These are phyloP conservation scores for Silurus aristotelis DNA, from an alignment of 2,797 vertebrate species.

Conservation along the genomic window DNA sequence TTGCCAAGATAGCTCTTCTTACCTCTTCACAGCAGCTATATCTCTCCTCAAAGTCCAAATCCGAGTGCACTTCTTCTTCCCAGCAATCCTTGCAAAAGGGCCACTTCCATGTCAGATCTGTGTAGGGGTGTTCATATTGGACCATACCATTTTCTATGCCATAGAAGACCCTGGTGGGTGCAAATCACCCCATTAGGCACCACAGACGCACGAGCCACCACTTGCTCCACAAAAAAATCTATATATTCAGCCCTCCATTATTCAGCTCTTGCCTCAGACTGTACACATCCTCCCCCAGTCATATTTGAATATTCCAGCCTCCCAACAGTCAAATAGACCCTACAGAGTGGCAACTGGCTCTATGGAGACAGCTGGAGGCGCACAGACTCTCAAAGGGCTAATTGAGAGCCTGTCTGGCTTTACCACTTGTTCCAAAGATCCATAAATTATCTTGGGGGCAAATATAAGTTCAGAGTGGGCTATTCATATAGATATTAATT, in stretches of 20 bases:
- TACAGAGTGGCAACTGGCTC: conserved; percentile 58
- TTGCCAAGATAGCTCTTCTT: conserved; percentile 65
- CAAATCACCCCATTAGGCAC: conserved; percentile 54
- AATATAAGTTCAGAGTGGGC: conserved; percentile 46
- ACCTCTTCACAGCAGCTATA: conserved; percentile 65
- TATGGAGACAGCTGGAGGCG: conserved; percentile 63
- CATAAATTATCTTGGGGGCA: conserved; percentile 27
- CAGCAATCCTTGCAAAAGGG: conserved; percentile 84
- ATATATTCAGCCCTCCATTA: conserved; percentile 45
- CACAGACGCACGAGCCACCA: conserved; percentile 37
- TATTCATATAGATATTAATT: conserved; percentile 47
- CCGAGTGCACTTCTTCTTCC: conserved; percentile 81
- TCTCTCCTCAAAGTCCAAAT: conserved; percentile 66
- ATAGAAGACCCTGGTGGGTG: conserved; percentile 49
- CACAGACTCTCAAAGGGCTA: conserved; percentile 34
- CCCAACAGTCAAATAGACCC: conserved; percentile 65
- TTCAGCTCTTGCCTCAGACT: conserved; percentile 60
- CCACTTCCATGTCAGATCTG: conserved; percentile 79
- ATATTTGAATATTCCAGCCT: conserved; percentile 71
- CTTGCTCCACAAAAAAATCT: conserved; percentile 53
- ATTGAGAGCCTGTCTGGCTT: conserved; percentile 56
- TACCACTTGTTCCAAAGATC: conserved; percentile 55
- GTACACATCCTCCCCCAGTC: conserved; percentile 64
- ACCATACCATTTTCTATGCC: conserved; percentile 58
- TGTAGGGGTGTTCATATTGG: conserved; percentile 77